Evolutionary conservation across 1,140 invertebrate genomes (phyloP).

Genomic region (Brachionus koreanus): DNA sequence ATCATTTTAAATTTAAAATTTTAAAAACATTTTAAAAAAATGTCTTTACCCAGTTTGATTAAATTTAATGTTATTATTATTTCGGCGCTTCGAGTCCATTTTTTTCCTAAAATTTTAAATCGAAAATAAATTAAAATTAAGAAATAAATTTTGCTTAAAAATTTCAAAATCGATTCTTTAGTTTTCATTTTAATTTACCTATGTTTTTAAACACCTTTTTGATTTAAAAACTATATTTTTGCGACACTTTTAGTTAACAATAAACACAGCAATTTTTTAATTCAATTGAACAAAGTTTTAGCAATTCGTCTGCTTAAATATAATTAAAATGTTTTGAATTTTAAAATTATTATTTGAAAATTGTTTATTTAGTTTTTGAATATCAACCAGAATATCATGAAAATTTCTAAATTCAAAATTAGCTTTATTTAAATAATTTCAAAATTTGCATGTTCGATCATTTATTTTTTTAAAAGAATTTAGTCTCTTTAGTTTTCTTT

Average conservation of each 20-base stretch:
- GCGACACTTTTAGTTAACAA: neutral
- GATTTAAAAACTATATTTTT: too few species aligned
- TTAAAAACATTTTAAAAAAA: neutral
- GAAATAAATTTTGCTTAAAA: neutral
- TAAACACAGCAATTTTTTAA: neutral
- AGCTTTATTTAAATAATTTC: neutral
- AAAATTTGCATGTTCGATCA: neutral
- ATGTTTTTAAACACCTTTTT: neutral
- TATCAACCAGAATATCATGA: neutral
- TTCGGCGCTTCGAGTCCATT: neutral
- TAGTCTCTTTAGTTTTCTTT: too few species aligned
- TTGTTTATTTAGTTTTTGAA: neutral
- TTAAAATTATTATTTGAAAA: neutral
- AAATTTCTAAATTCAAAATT: neutral
- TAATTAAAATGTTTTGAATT: neutral
- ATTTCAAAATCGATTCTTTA: neutral
- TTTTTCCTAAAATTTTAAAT: neutral
- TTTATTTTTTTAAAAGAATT: neutral
- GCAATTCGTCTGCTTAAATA: neutral
- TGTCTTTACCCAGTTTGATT: neutral
- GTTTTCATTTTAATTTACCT: neutral
- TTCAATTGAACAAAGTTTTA: neutral
- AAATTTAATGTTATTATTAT: neutral
- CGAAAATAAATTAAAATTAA: neutral
- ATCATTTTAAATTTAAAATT: neutral